A percentile compares a stretch with the other conserved stretches of the same genome.
These are phyloP conservation scores for Zalophus californianus DNA, from an alignment of 2,797 vertebrate species.

Conservation along the genomic window DNA sequence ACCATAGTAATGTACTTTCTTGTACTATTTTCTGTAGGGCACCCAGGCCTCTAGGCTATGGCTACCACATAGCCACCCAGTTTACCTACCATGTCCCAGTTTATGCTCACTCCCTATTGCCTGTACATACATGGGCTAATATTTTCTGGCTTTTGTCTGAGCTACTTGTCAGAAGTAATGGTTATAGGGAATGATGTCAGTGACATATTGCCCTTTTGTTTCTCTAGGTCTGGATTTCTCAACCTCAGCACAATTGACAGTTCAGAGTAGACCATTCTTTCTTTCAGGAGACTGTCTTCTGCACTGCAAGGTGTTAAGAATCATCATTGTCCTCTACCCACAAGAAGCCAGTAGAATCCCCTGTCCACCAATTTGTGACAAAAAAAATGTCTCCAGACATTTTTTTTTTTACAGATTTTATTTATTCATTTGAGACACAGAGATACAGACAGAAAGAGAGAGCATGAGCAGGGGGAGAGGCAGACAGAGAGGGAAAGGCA, in stretches of 20 bases:
- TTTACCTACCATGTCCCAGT: neutral
- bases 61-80: neutral
- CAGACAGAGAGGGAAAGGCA: too few species aligned
- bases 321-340: neutral
- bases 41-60: neutral
- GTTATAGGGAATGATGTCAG: neutral
- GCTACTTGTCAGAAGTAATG: neutral
- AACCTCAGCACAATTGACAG: neutral
- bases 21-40: neutral
- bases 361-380: neutral
- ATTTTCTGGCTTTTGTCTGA: neutral
- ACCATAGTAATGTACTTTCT: neutral
- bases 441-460: too few species aligned
- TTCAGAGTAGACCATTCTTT: neutral
- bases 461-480: too few species aligned
- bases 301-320: neutral
- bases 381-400: neutral
- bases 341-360: neutral
- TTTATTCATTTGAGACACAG: too few species aligned
- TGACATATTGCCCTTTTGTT: neutral
- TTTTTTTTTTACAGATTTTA: too few species aligned
- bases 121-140: neutral
- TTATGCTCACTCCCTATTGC: neutral
- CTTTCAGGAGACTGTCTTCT: neutral
- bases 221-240: neutral